These are phyloP conservation scores for Orbicella faveolata DNA, from an alignment of 64 coral and sea anemone species.

Conservation along the genomic window DNA sequence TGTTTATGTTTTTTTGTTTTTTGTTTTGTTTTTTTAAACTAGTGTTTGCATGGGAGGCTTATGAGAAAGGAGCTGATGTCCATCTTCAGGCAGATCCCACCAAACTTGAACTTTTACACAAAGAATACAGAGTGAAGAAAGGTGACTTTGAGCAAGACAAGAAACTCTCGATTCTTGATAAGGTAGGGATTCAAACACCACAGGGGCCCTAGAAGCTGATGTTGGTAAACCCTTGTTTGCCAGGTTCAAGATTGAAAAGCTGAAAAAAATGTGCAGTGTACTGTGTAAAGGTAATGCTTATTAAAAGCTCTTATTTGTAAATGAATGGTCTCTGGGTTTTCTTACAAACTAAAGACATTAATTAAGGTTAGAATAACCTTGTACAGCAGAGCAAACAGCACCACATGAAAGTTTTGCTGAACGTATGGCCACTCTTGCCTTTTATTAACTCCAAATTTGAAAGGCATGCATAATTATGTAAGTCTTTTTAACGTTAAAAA, in stretches of 20 bases:
- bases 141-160: constrained; percentile 91
- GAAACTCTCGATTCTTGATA: constrained; percentile 77
- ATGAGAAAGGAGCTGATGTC: constrained; percentile 97
- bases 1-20: background rate
- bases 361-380: too few relatives aligned
- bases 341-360: too few relatives aligned
- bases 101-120: constrained; percentile 91
- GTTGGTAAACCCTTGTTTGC: background rate
- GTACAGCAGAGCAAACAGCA: background rate
- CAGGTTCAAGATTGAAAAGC: background rate
- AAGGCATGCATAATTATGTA: too few relatives aligned
- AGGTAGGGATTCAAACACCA: constrained; percentile 28
- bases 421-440: too few relatives aligned
- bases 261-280: too few relatives aligned
- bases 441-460: too few relatives aligned
- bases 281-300: too few relatives aligned
- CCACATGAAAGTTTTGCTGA: too few relatives aligned
- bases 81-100: constrained; percentile 96
- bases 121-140: constrained; percentile 98
- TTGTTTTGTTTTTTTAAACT: background rate
- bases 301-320: too few relatives aligned
- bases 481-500: too few relatives aligned
- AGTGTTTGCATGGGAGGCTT: constrained; percentile 99
- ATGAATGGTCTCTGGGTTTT: too few relatives aligned
- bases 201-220: background rate